A percentile compares a stretch with the other conserved stretches of the same genome.
Conservation (phyloP, 2,888 invertebrate genomes). For the Athalia rosae region DNA sequence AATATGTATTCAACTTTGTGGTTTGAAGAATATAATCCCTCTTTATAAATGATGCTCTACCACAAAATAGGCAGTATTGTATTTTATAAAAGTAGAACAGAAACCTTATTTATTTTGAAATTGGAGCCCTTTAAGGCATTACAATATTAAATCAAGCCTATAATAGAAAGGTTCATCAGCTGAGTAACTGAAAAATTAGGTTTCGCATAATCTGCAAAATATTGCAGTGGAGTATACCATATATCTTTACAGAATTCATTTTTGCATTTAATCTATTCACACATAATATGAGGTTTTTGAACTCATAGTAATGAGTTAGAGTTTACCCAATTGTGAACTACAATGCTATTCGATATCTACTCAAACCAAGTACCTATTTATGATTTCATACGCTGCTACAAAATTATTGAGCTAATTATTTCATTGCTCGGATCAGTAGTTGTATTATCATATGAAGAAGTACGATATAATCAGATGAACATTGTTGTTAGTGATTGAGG, state of each 20-base stretch:
- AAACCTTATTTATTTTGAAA: too few relatives aligned
- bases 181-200: not conserved
- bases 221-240: slow-evolving; percentile 17
- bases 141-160: not conserved
- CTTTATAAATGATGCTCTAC: not conserved
- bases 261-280: slow-evolving; percentile 15
- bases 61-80: not conserved
- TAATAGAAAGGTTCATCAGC: not conserved
- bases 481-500: slow-evolving; percentile 19
- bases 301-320: not conserved
- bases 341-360: not conserved
- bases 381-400: slow-evolving; percentile 4
- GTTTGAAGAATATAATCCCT: slow-evolving; percentile 5
- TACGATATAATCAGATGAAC: slow-evolving; percentile 15
- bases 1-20: slow-evolving; percentile 5
- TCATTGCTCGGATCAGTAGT: slow-evolving; percentile 3
- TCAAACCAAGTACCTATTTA: slow-evolving; percentile 32
- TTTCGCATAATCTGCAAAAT: slow-evolving; percentile 27
- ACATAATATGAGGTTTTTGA: not conserved
- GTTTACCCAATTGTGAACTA: not conserved
- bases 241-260: slow-evolving; percentile 5
- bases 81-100: too few relatives aligned
- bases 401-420: slow-evolving; percentile 3
- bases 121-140: too few relatives aligned
- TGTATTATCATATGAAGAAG: slow-evolving; percentile 7